Evolutionary conservation across 2,888 invertebrate genomes (phyloP), one percentile per base, ranked within the genome.

Genomic region (Apamea sordens): DNA sequence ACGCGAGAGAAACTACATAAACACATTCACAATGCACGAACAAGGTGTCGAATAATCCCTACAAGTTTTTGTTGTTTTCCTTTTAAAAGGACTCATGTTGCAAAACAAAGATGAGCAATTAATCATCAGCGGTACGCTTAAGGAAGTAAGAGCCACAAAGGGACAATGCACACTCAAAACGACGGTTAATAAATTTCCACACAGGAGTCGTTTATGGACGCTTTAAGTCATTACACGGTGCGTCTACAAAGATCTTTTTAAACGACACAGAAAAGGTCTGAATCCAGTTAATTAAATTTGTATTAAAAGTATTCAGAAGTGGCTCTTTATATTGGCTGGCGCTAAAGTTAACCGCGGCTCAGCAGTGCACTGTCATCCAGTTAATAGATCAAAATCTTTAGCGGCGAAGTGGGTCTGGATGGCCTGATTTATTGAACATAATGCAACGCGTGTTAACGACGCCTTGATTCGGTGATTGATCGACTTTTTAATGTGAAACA

Each of bases 201-300:
- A 95, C 94, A 94, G 95, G 91, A 95, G 92, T 94, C 95, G 89
- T 95, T 95, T 95, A 95, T 94, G 94, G 93, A 92, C 93, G 94
- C 93, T 95, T 95, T 92, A 95, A 95, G 94, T 95, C 96, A 96
- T 96, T 96, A 96, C 94, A 95, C 94, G 95, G 94, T 93, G 93
- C 90, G 89, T 92, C 94, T 91, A 95, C 94, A 96, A 95, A 94
- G 94, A 94, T 93, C 93, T 93, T 94, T 95, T 94, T 95, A 94
- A 95, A 93, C 93, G 93, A 90, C 90, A 92, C 93, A 94, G 92
- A 95, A 95, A 93, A 91, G 94, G 93, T 89, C 91, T 90, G 94
- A 93, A 92, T 93, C 91, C 93, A 93, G 95, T 96, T 96, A 96
- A 97, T 96, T 96, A 96, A 97, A 97, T 96, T 96, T 96, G 95